A percentile compares a stretch with the other conserved stretches of the same genome.
phyloP scores from a whole-genome alignment of 30 jellyfish, hydroid and myxozoan genomes.

The Nemopilema nomurai region DNA sequence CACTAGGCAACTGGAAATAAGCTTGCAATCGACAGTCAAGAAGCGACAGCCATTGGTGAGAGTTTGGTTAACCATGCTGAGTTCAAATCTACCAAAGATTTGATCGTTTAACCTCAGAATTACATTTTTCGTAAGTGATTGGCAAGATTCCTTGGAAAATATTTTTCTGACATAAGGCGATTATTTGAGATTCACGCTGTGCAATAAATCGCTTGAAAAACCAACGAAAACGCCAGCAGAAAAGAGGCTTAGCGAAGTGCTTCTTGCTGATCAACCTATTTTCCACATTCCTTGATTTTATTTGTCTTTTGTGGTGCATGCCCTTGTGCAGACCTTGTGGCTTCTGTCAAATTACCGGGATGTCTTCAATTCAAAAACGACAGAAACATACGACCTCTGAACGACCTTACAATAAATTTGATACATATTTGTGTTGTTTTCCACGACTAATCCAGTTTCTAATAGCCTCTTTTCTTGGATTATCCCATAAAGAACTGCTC shows the following conservation, averaged over 20 bases:
- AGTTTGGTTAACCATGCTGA: constrained; percentile 50
- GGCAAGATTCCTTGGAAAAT: constrained; percentile 17
- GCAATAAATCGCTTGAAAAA: neutral
- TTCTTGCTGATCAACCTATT: neutral
- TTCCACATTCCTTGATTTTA: neutral
- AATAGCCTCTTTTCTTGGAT: neutral
- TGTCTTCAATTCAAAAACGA: neutral
- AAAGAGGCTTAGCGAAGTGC: neutral
- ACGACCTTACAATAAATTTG: neutral
- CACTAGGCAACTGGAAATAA: neutral
- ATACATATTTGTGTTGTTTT: neutral
- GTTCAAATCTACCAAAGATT: neutral
- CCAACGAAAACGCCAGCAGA: neutral
- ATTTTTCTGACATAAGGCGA: constrained; percentile 17
- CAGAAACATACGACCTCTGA: neutral
- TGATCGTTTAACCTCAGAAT: constrained; percentile 29
- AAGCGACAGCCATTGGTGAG: neutral
- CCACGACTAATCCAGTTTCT: constrained; percentile 3
- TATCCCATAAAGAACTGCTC: neutral
- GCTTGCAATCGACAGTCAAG: neutral
- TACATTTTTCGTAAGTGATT: constrained; percentile 15
- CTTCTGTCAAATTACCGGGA: neutral
- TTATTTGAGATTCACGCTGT: constrained; percentile 8
- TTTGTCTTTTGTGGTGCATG: neutral
- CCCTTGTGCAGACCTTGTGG: neutral